phyloP scores from a whole-genome alignment of 2,113 vertebrate species.

The Platichthys stellatus region DNA sequence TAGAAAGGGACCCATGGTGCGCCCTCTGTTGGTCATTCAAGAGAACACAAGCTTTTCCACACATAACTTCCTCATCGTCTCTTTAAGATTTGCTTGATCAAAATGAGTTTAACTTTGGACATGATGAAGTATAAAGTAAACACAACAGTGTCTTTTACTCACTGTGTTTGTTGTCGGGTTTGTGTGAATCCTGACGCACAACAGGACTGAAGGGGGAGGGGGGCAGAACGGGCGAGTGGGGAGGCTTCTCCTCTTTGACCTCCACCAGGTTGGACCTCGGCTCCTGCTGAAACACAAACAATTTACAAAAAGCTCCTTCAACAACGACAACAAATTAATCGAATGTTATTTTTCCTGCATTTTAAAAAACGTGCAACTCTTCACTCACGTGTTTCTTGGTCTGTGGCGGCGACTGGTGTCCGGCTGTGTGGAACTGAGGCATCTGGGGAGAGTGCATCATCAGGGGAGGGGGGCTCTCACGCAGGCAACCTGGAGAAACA shows the following conservation, averaged over 20 bases:
- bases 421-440: slow-evolving; percentile 86
- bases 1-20: too few species aligned
- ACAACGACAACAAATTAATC: not conserved
- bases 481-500: slow-evolving; percentile 85
- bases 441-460: slow-evolving; percentile 93
- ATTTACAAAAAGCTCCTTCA: not conserved
- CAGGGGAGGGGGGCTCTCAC: slow-evolving; percentile 88
- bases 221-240: slow-evolving; percentile 85
- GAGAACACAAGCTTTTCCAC: too few species aligned
- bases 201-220: slow-evolving; percentile 87
- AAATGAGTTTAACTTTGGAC: not conserved
- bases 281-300: slow-evolving; percentile 78
- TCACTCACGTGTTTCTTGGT: slow-evolving; percentile 89
- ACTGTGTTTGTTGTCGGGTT: slow-evolving; percentile 85
- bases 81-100: too few species aligned
- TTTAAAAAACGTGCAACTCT: not conserved
- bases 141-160: slow-evolving; percentile 29
- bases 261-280: slow-evolving; percentile 82
- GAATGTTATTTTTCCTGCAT: not conserved
- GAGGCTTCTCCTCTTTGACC: slow-evolving; percentile 88
- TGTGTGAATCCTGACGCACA: slow-evolving; percentile 85
- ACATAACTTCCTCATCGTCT: too few species aligned
- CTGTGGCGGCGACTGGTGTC: slow-evolving; percentile 87
- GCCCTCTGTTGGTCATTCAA: too few species aligned
- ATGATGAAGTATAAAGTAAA: too few species aligned